These are phyloP conservation scores for Edolisoma coerulescens DNA, from an alignment of 2,113 vertebrate species.

Conservation along the genomic window DNA sequence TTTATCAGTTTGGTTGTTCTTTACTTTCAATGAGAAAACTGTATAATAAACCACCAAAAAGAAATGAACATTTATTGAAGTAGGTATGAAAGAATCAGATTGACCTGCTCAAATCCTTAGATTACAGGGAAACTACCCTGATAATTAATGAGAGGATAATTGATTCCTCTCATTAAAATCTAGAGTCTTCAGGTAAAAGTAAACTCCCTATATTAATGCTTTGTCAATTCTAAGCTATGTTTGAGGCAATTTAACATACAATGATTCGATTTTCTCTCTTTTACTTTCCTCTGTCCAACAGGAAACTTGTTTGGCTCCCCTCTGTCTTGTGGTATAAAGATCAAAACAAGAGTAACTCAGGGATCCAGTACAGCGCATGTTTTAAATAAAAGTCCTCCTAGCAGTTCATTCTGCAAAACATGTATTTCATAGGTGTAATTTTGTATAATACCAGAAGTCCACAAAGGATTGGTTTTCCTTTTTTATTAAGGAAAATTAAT, in stretches of 20 bases:
- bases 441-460: neutral
- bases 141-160: neutral
- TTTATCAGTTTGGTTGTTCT: neutral
- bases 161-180: neutral
- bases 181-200: neutral
- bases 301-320: neutral
- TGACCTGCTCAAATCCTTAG: neutral
- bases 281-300: neutral
- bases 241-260: neutral
- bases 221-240: neutral
- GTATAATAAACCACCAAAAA: neutral
- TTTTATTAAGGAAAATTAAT: neutral
- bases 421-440: neutral
- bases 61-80: neutral
- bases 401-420: neutral
- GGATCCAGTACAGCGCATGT: neutral
- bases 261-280: neutral
- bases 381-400: neutral
- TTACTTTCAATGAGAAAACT: constrained; percentile 1
- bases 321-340: neutral
- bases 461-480: neutral
- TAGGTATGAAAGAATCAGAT: neutral
- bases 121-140: neutral
- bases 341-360: neutral
- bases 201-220: neutral